Evolutionary conservation across 2,888 invertebrate species (phyloP), one percentile per base, ranked within the genome.

Genomic region (Bursaphelenchus okinawaensis): DNA sequence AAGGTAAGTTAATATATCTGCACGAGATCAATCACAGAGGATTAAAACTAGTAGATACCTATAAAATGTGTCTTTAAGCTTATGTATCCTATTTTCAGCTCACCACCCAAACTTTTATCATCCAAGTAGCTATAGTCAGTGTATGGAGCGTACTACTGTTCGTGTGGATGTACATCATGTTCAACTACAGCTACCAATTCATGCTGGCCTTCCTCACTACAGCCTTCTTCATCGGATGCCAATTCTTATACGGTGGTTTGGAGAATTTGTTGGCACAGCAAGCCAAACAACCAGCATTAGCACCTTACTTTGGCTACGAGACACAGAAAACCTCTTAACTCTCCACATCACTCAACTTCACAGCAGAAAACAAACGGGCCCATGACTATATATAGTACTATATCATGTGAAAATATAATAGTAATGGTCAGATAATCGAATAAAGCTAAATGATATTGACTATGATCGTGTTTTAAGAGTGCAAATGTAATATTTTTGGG

Each of bases 131-230:
- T 26, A 64, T 78, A 24, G 66, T 79, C 24, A 62, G 59, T 9
- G 67, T 76, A 61, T 80, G 80, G 80, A 55, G 68, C 24, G 66
- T 76, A 56, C 70, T 75, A 6, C 75, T 78, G n/a, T 27, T 71
- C 26, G 71, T 75, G 62, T 80, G 80, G 80, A 70, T 70, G n/a
- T 73, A 69, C 60, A 63, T 72, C 63, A 63, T 67, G 26, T 68
- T 68, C 65, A 63, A 24, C 28, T 69, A 62, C 52, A 52, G 58
- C 51, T 68, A 65, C 62, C 68, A 65, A 22, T 55, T 58, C 51
- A 63, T 28, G 51, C 29, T 56, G 55, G 62, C 64, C 7, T 29
- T 71, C 22, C 2, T 67, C 7, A 67, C 69, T 8, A 57, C 68
- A 20, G 51, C 51, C 20, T 68, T 69, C 63, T 72, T 71, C 62